Conservation (phyloP, 2,888 invertebrate species). For the Chrysolina americana region DNA sequence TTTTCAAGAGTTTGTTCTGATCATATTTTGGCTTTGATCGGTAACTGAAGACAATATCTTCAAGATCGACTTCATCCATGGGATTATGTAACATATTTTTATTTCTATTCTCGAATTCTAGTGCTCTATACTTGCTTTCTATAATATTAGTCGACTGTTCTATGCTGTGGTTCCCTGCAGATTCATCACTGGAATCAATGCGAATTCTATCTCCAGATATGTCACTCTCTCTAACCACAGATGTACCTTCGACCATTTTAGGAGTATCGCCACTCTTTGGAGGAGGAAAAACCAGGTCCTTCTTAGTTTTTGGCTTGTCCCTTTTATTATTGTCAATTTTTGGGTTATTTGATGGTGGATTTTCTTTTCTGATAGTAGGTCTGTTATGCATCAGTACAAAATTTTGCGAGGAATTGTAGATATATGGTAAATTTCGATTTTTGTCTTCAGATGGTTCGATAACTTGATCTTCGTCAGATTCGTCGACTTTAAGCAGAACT, state of each 20-base stretch:
- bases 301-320: slow-evolving; percentile 28
- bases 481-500: not conserved
- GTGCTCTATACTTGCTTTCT: too few relatives aligned
- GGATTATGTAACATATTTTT: not conserved
- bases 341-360: slow-evolving; percentile 20
- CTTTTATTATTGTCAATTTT: slow-evolving; percentile 25
- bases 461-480: not conserved
- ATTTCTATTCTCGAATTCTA: too few relatives aligned
- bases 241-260: slow-evolving; percentile 1
- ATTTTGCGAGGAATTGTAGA: not conserved
- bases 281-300: slow-evolving; percentile 29
- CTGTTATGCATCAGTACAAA: not conserved
- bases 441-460: not conserved
- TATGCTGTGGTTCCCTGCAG: not conserved
- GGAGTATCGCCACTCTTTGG: slow-evolving; percentile 11
- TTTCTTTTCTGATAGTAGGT: slow-evolving; percentile 31
- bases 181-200: not conserved
- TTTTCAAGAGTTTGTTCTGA: not conserved
- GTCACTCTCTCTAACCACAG: not conserved
- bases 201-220: not conserved
- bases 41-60: slow-evolving; percentile 8
- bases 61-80: not conserved
- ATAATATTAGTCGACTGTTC: not conserved
- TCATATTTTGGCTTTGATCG: not conserved
- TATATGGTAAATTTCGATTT: not conserved